These are phyloP conservation scores for Ameiurus melas DNA, from an alignment of 2,113 vertebrate genomes.

Conservation along the genomic window DNA sequence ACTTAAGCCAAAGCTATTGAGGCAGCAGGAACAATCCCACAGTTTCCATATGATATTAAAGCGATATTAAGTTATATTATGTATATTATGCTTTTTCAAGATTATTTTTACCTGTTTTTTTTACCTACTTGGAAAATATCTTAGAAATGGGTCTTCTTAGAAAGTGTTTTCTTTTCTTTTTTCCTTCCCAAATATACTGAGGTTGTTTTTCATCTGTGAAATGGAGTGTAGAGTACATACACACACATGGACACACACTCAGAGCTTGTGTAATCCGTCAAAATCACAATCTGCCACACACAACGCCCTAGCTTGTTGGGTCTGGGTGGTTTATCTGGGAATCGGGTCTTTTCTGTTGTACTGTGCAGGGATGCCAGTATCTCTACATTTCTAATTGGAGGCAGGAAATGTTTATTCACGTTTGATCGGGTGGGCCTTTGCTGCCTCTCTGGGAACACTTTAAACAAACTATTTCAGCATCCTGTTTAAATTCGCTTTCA, in stretches of 20 bases:
- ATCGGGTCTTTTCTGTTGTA: conserved; percentile 57
- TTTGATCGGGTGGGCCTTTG: conserved; percentile 81
- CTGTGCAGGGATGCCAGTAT: conserved; percentile 61
- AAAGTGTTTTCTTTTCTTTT: not conserved
- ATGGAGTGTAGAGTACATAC: conserved; percentile 18
- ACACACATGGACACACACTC: conserved; percentile 46
- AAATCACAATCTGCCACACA: conserved; percentile 43
- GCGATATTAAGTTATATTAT: not conserved
- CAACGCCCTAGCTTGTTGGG: conserved; percentile 54
- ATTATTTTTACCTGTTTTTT: not conserved
- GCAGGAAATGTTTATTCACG: conserved; percentile 89
- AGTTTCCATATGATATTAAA: not conserved
- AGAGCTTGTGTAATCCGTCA: conserved; percentile 29
- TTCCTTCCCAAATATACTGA: not conserved
- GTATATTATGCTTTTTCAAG: not conserved
- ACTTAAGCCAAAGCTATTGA: conserved; percentile 26
- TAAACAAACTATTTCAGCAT: conserved; percentile 87
- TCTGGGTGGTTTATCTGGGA: conserved; percentile 58
- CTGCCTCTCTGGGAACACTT: conserved; percentile 78
- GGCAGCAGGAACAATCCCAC: conserved; percentile 36
- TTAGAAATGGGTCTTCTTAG: not conserved
- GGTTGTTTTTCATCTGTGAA: conserved; percentile 13
- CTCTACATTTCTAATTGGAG: conserved; percentile 80
- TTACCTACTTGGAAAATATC: not conserved
- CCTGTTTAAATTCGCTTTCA: conserved; percentile 82